phyloP scores from a whole-genome alignment of 2,888 invertebrate species.

The Nephrocerus scutellatus region DNA sequence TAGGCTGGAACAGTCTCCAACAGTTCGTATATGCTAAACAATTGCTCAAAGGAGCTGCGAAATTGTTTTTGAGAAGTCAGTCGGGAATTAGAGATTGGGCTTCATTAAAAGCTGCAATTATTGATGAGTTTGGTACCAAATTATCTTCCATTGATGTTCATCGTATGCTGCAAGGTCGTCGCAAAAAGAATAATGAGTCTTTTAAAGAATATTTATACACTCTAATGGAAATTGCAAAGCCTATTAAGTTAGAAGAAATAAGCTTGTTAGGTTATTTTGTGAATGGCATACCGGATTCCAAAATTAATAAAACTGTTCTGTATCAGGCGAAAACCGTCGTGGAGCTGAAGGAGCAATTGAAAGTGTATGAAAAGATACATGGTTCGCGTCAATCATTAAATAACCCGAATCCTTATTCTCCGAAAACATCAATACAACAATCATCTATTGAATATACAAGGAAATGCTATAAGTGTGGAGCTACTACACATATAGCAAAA shows the following conservation, averaged over 20 bases:
- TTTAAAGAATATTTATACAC: slow-evolving; percentile 14
- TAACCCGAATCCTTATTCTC: no score
- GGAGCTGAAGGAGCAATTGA: slow-evolving; percentile 15
- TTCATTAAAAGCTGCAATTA: slow-evolving; percentile 7
- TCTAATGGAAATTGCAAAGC: slow-evolving; percentile 12
- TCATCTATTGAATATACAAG: no score
- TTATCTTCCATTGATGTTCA: slow-evolving; percentile 10
- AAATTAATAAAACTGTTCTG: slow-evolving; percentile 12
- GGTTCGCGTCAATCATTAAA: neutral
- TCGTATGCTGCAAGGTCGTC: slow-evolving; percentile 9
- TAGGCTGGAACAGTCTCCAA: slow-evolving; percentile 5
- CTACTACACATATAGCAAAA: no score
- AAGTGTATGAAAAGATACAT: slow-evolving; percentile 14
- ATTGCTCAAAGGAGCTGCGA: slow-evolving; percentile 12
- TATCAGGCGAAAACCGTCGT: slow-evolving; percentile 13
- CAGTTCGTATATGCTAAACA: slow-evolving; percentile 8
- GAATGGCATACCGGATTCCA: slow-evolving; percentile 12
- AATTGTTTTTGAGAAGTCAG: slow-evolving; percentile 5
- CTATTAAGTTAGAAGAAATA: slow-evolving; percentile 14
- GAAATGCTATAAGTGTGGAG: no score
- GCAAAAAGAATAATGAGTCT: slow-evolving; percentile 8
- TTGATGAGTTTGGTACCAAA: slow-evolving; percentile 9
- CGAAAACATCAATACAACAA: no score
- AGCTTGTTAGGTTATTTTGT: slow-evolving; percentile 14
- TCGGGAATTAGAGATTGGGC: slow-evolving; percentile 6